Conservation (phyloP, 1,140 invertebrate species). For the Sitodiplosis mosellana region DNA sequence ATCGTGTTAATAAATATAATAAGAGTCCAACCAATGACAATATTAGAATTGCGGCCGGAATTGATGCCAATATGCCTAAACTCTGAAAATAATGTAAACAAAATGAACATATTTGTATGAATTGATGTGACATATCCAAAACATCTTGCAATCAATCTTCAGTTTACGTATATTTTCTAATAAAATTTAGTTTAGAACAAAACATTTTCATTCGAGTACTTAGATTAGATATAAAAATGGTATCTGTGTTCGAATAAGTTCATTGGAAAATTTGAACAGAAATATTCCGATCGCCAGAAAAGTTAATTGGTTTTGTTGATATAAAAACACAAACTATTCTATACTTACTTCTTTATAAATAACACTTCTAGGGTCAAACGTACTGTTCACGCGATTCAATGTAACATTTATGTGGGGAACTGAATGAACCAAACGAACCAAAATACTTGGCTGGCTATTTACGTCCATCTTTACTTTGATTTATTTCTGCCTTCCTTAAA, state of each 20-base stretch:
- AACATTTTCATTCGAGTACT: not conserved
- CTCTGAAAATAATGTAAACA: slow-evolving; percentile 58
- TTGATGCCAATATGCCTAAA: slow-evolving; percentile 73
- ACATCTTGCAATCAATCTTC: not conserved
- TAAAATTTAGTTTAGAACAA: not conserved
- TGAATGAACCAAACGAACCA: slow-evolving; percentile 53
- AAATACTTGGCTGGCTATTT: slow-evolving; percentile 20
- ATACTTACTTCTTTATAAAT: slow-evolving; percentile 11
- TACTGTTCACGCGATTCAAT: slow-evolving; percentile 72
- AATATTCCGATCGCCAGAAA: too few relatives aligned
- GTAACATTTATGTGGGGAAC: slow-evolving; percentile 78
- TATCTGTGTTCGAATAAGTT: too few relatives aligned
- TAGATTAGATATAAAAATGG: too few relatives aligned
- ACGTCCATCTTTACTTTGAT: not conserved
- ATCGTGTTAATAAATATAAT: slow-evolving; percentile 79
- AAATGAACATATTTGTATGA: slow-evolving; percentile 6
- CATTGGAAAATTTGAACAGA: too few relatives aligned
- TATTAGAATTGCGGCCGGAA: slow-evolving; percentile 79
- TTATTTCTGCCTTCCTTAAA: too few relatives aligned
- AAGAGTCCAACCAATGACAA: slow-evolving; percentile 69
- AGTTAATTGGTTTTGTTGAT: too few relatives aligned
- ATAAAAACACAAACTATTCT: not conserved
- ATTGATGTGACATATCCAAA: too few relatives aligned
- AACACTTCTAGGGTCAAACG: slow-evolving; percentile 32
- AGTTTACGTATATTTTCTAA: not conserved